Evolutionary conservation across 2,113 vertebrate species (phyloP), one percentile per base, ranked within the genome.

Genomic region (Cyanoramphus novaezelandiae): DNA sequence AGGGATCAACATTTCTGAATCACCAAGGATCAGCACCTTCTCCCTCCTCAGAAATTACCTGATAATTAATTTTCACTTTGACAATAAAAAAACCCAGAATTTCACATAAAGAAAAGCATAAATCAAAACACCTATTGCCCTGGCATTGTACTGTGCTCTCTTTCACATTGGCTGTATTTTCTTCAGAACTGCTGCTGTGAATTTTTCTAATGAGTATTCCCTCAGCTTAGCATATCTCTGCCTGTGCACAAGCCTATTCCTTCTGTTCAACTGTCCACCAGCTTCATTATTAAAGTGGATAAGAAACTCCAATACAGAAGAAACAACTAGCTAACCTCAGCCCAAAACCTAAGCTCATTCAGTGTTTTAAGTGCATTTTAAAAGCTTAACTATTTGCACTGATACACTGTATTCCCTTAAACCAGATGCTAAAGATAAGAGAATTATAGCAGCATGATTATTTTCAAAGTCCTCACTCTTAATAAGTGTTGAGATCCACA

Each of bases 91-190:
- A 21, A 10, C 10, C 10, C 14, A n/a, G 23, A 47, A 17, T 35
- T 17, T 15, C 18, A 43, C 55, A 31, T 1, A 20, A 62, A 86
- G 28, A 63, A 70, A 20, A 53, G 7, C 0, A 1, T 37, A 63
- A 82, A 82, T 11, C 0, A 0, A 79, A 92, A 72, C 0, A 1
- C 3, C 13, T 11, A 10, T 3, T 83, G 43, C 24, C 33, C 39
- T 25, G 24, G 35, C 24, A 82, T 47, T 65, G 35, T 82, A n/a
- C 33, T 72, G 37, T 10, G 47, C 47, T 35, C 35, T 72, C 59
- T 86, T 24, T 50, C 67, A 41, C 23, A 71, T 15, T 3, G 60
- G 21, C 44, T 19, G 1, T 6, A 29, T 44, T 60, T 71, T 43
- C 72, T 47, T 27, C 27, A 41, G 44, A 69, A 80, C 2, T 72